A percentile compares a stretch with the other conserved stretches of the same genome.
phyloP scores from a whole-genome alignment of 2,113 vertebrate genomes.

The Brevimyrus niger region DNA sequence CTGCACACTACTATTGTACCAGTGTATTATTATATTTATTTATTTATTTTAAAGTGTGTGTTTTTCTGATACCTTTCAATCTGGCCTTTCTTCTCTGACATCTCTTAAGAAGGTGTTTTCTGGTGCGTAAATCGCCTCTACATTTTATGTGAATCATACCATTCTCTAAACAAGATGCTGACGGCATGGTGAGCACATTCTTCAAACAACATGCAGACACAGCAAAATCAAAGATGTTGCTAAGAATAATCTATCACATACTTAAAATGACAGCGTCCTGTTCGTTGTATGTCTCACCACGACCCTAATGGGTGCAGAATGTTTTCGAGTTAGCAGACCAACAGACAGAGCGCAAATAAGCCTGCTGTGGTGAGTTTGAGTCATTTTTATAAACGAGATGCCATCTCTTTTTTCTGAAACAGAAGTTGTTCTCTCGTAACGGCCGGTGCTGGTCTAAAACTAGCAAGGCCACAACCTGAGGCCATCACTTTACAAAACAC shows the following conservation, averaged over 20 bases:
- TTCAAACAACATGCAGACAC: neutral
- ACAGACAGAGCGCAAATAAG: neutral
- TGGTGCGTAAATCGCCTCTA: neutral
- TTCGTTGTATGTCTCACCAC: neutral
- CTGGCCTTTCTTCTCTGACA: neutral
- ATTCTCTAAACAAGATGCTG: neutral
- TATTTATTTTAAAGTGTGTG: no score
- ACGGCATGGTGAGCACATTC: neutral
- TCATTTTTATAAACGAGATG: neutral
- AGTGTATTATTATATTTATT: neutral
- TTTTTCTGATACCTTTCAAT: neutral
- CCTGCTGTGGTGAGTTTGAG: neutral
- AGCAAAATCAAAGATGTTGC: neutral
- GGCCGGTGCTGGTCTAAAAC: neutral
- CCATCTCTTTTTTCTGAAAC: neutral
- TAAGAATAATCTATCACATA: neutral
- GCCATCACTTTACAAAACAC: neutral
- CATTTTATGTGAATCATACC: neutral
- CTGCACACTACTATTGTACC: neutral
- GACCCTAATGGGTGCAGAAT: neutral
- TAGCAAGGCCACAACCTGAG: neutral
- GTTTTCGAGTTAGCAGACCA: neutral
- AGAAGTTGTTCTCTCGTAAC: neutral
- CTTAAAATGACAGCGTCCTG: neutral
- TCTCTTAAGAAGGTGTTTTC: neutral